phyloP scores from a whole-genome alignment of 2,113 vertebrate genomes.

The Nothobranchius kuhntae region DNA sequence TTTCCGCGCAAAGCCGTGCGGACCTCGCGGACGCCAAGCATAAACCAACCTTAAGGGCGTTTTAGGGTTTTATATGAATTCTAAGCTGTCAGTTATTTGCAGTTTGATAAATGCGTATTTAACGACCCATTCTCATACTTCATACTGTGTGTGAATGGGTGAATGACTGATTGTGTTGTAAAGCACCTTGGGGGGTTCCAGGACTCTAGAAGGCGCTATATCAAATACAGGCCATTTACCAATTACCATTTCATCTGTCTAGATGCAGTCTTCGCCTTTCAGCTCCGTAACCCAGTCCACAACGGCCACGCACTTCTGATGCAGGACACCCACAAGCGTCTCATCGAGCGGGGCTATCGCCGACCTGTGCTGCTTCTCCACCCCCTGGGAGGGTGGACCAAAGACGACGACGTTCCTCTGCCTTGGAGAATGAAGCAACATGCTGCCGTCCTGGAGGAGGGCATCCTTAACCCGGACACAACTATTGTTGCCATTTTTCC shows the following conservation, averaged over 20 bases:
- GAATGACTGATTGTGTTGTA: too few species aligned
- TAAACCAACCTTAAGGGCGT: too few species aligned
- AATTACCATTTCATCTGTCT: neutral
- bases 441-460: slow-evolving; percentile 93
- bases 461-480: slow-evolving; percentile 86
- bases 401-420: slow-evolving; percentile 96
- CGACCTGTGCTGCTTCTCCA: slow-evolving; percentile 93
- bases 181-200: too few species aligned
- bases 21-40: too few species aligned
- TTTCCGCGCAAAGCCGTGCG: too few species aligned
- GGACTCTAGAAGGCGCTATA: too few species aligned
- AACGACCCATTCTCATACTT: slow-evolving; percentile 2
- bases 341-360: slow-evolving; percentile 91
- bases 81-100: too few species aligned
- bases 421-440: slow-evolving; percentile 97
- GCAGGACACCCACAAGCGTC: slow-evolving; percentile 94
- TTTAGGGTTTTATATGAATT: too few species aligned
- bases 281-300: slow-evolving; percentile 96
- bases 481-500: slow-evolving; percentile 98
- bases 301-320: slow-evolving; percentile 95
- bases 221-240: too few species aligned
- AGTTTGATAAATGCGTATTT: too few species aligned
- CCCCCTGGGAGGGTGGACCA: slow-evolving; percentile 97
- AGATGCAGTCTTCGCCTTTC: slow-evolving; percentile 98
- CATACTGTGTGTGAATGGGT: too few species aligned